phyloP scores from a whole-genome alignment of 2,888 invertebrate species.

The Baccha elongata region DNA sequence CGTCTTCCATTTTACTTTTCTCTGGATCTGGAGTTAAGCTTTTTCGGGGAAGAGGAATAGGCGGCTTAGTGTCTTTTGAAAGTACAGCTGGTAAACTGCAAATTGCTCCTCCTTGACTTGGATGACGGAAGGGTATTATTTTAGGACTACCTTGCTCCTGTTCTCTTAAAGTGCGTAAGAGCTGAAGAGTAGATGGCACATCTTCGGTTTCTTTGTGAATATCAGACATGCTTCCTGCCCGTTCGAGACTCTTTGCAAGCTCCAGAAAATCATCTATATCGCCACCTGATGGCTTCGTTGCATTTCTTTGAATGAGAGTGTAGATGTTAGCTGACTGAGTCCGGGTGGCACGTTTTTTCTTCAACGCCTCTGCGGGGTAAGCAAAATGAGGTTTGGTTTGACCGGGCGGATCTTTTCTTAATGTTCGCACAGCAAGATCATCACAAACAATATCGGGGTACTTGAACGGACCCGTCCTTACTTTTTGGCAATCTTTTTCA shows the following conservation, averaged over 20 bases:
- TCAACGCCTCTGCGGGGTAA: slow-evolving; percentile 83
- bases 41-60: slow-evolving; percentile 84
- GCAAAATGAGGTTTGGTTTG: slow-evolving; percentile 76
- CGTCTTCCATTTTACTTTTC: slow-evolving; percentile 86
- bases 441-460: slow-evolving; percentile 92
- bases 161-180: slow-evolving; percentile 79
- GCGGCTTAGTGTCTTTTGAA: slow-evolving; percentile 80
- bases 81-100: slow-evolving; percentile 80
- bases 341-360: slow-evolving; percentile 91
- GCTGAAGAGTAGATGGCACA: slow-evolving; percentile 78
- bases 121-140: slow-evolving; percentile 79
- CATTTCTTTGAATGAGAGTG: slow-evolving; percentile 87
- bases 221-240: slow-evolving; percentile 86
- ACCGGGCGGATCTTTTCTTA: slow-evolving; percentile 89
- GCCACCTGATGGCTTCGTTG: slow-evolving; percentile 82
- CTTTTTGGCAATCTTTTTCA: slow-evolving; percentile 77
- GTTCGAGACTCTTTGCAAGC: slow-evolving; percentile 84
- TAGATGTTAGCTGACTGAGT: slow-evolving; percentile 93
- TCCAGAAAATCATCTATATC: slow-evolving; percentile 84
- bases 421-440: slow-evolving; percentile 92
- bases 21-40: slow-evolving; percentile 83
- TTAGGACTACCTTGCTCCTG: slow-evolving; percentile 76
- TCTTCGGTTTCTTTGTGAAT: slow-evolving; percentile 80
- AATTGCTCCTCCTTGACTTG: slow-evolving; percentile 81
- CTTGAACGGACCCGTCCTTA: slow-evolving; percentile 83